Percentiles rank a stretch among this genome's conserved stretches.
Evolutionary conservation across 2,888 invertebrate species (phyloP).

Genomic region (Mythimna lalbum): DNA sequence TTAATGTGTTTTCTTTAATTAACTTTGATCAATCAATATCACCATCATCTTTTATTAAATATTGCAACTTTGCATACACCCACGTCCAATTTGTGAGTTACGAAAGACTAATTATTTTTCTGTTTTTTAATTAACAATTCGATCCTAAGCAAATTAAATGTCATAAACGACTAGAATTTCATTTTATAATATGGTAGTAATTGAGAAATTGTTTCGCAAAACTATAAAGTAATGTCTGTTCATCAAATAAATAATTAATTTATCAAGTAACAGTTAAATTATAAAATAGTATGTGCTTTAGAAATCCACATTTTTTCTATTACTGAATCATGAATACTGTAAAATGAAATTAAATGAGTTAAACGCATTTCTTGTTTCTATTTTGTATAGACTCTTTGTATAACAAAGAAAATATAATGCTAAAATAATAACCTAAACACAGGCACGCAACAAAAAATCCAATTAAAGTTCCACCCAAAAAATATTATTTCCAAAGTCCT

Average conservation of each 20-base stretch:
- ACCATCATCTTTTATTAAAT: slow-evolving; percentile 42
- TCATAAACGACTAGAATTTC: slow-evolving; percentile 24
- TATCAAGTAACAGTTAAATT: background rate
- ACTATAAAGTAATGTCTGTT: background rate
- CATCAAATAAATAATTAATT: background rate
- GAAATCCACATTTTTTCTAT: background rate
- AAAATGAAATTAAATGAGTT: too few relatives aligned
- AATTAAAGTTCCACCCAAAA: slow-evolving; percentile 28
- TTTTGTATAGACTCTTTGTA: background rate
- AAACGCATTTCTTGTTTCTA: too few relatives aligned
- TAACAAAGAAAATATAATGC: background rate
- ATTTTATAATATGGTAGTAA: slow-evolving; percentile 4
- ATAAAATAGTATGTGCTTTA: background rate
- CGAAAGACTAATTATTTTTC: slow-evolving; percentile 47
- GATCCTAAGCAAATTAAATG: slow-evolving; percentile 29
- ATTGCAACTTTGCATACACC: slow-evolving; percentile 55
- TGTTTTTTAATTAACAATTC: slow-evolving; percentile 23
- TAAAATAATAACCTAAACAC: background rate
- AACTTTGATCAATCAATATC: slow-evolving; percentile 36
- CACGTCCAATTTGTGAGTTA: slow-evolving; percentile 49
- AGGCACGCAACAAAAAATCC: slow-evolving; percentile 33
- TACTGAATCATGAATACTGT: background rate
- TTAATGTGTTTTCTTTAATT: slow-evolving; percentile 40
- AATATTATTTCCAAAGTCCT: slow-evolving; percentile 2
- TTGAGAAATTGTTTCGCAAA: slow-evolving; percentile 26